Conservation (phyloP, 2,888 invertebrate species). For the Melitaea athalia region DNA sequence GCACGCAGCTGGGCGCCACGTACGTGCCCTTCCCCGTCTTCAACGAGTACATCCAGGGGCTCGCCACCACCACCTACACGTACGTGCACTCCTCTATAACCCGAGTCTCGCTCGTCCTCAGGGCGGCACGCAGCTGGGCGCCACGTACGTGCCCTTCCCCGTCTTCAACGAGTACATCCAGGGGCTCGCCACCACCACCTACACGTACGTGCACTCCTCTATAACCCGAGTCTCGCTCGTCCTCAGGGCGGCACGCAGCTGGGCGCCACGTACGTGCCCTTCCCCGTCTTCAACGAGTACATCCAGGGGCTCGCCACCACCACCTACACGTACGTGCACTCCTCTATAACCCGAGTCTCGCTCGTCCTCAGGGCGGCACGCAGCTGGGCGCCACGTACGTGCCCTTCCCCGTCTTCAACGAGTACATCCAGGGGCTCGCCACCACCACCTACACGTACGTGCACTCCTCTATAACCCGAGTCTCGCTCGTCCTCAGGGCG, state of each 20-base stretch:
- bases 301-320: constrained; percentile 88
- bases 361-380: constrained; percentile 85
- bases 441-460: constrained; percentile 89
- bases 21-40: constrained; percentile 92
- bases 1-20: constrained; percentile 89
- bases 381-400: constrained; percentile 90
- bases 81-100: constrained; percentile 76
- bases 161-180: constrained; percentile 92
- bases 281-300: constrained; percentile 91
- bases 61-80: constrained; percentile 88
- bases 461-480: too few relatives aligned
- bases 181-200: constrained; percentile 88
- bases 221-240: neutral
- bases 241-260: constrained; percentile 89
- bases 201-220: constrained; percentile 87
- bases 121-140: constrained; percentile 90
- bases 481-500: constrained; percentile 79
- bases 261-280: constrained; percentile 91
- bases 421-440: constrained; percentile 90
- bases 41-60: constrained; percentile 89
- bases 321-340: constrained; percentile 90
- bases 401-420: constrained; percentile 90
- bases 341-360: neutral
- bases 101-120: constrained; percentile 53
- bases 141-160: constrained; percentile 90